phyloP scores from a whole-genome alignment of 37 sponge, comb jelly and placozoan species.

The Oopsacas minuta region DNA sequence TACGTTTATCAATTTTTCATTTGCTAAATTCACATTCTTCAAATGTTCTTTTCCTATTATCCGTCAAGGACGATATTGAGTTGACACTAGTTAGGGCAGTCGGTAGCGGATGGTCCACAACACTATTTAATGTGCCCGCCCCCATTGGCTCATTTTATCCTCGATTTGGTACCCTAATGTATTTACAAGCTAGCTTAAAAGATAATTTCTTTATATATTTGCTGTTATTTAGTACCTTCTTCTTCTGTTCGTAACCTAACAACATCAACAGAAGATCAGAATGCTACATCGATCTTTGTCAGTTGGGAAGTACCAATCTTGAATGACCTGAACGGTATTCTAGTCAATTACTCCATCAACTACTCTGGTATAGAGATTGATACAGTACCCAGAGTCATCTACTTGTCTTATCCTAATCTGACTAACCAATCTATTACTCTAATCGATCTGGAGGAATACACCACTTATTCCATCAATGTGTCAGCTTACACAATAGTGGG shows the following conservation, averaged over 20 bases:
- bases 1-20: no score
- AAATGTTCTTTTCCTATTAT: no score
- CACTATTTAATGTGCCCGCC: no score
- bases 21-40: no score
- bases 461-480: background rate
- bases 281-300: background rate
- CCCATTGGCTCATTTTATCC: no score
- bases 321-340: conserved; percentile 11
- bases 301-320: background rate
- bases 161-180: no score
- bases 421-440: background rate
- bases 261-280: background rate
- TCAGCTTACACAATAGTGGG: background rate
- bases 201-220: no score
- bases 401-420: background rate
- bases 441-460: background rate
- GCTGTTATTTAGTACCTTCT: background rate
- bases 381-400: conserved; percentile 11
- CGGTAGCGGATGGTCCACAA: no score
- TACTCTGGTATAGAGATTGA: conserved; percentile 15
- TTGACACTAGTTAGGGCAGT: no score
- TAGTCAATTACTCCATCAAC: background rate
- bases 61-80: no score
- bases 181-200: no score
- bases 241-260: conserved; percentile 13